These are phyloP conservation scores for Gymnobelideus leadbeateri DNA, from an alignment of 2,113 vertebrate genomes.

Conservation along the genomic window DNA sequence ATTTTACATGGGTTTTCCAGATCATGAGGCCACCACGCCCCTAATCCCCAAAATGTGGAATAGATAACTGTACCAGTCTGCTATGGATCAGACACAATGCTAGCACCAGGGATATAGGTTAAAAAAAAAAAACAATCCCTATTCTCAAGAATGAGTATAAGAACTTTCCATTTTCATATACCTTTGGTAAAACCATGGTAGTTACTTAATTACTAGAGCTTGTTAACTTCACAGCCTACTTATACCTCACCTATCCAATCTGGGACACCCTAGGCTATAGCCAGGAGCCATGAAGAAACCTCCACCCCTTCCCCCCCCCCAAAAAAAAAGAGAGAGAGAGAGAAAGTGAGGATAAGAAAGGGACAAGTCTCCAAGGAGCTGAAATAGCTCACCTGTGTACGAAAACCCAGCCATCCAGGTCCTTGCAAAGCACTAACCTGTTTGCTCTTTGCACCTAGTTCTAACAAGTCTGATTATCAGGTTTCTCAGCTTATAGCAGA, in stretches of 20 bases:
- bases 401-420: not conserved
- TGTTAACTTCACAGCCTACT: not conserved
- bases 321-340: not conserved
- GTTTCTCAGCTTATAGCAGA: not conserved
- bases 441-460: not conserved
- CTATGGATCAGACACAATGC: not conserved
- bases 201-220: not conserved
- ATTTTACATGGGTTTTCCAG: not conserved
- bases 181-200: not conserved
- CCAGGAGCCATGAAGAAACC: not conserved
- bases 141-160: not conserved
- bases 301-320: not conserved
- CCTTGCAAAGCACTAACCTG: too few species aligned
- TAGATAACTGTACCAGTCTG: not conserved
- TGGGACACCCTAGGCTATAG: not conserved
- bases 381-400: accelerated
- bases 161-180: not conserved
- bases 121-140: not conserved
- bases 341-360: not conserved
- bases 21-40: too few species aligned
- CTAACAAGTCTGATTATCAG: not conserved
- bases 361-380: not conserved
- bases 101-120: not conserved
- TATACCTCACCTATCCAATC: not conserved
- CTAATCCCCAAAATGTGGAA: not conserved